Percentiles rank a stretch among this genome's conserved stretches.
Evolutionary conservation across 2,113 vertebrate species (phyloP).

Genomic region (Tachycineta bicolor): DNA sequence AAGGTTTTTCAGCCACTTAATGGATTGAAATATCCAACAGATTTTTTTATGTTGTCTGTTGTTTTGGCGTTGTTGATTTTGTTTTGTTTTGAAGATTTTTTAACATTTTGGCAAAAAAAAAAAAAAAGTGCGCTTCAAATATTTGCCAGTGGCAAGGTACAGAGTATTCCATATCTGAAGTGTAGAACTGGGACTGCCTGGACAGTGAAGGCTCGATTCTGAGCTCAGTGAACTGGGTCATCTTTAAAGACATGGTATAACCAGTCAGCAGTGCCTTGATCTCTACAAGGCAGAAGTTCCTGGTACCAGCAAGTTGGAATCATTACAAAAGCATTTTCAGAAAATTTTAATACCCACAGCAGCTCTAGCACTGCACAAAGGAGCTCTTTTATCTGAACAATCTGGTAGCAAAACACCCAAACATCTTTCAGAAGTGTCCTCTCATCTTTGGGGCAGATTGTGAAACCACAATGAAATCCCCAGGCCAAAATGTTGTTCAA

Average conservation of each 20-base stretch:
- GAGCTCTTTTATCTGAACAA: not conserved
- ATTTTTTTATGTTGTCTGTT: rapidly evolving
- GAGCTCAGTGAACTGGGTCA: not conserved
- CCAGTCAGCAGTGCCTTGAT: not conserved
- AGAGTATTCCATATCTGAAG: not conserved
- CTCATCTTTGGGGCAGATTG: not conserved
- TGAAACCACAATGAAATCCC: not conserved
- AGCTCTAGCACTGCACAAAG: not conserved
- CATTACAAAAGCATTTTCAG: not conserved
- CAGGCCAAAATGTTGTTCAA: not conserved
- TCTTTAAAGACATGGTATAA: not conserved
- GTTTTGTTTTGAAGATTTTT: not conserved
- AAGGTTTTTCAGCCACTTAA: not conserved
- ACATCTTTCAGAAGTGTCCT: not conserved
- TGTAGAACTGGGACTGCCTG: not conserved
- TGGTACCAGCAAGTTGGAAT: not conserved
- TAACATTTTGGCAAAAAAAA: not conserved
- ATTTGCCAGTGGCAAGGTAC: not conserved
- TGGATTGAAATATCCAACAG: not conserved
- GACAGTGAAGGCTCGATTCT: not conserved
- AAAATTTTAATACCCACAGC: not conserved
- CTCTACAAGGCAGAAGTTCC: not conserved
- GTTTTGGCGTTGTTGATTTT: not conserved
- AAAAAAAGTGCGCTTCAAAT: not conserved
- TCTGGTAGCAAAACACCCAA: not conserved